Base-by-base conservation (phyloP, 2,888 invertebrate species). In the Macrostomum cliftonense region DNA sequence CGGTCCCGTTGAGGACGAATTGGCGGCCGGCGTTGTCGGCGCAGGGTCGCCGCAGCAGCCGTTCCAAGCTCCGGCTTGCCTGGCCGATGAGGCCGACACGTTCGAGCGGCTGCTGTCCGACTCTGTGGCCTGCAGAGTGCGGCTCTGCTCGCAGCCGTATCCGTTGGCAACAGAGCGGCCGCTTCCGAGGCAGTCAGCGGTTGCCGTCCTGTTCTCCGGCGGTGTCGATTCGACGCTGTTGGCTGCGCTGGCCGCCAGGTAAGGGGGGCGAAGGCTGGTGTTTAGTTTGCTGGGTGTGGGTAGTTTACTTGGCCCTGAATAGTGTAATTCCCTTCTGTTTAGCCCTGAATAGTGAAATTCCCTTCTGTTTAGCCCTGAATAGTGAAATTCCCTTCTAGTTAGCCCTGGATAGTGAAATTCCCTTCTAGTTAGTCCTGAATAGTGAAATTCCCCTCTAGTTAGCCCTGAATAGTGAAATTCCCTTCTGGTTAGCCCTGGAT, bases 221-320 rank as follows among this genome's bases (percentile, higher is more conserved):
- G 93, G 93, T 1, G 75, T 97, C 39, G 97, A 97, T 71, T 93
- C 91, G 52, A 79, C 88, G n/a, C 77, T 93, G 57, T 70, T 97
- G 56, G 83, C 93, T 28, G 74, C 79, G 43, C 63, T 91, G 43
- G 80, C 82, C 9, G 76, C 86, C 63, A 77, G 78, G 72, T 80
- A 75, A 46, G 49, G 28, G 4, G 28, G 28, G 28, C 28, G 4
- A 7, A 9, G 28, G 4, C 9, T 42, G 17, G 14, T 14, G 13
- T 39, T 20, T 39, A 12, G n/a, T 21, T 21, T 16, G 14, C 16
- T 9, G 40, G n/a, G n/a, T n/a, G n/a, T n/a, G n/a, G n/a, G n/a
- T 42, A 28, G 5, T 28, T 28, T 28, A 28, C 5, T 28, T 28
- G 28, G n/a, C n/a, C n/a, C n/a, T n/a, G n/a, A n/a, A n/a, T n/a